phyloP scores from a whole-genome alignment of 2,113 vertebrate species.

The Eurypyga helias region DNA sequence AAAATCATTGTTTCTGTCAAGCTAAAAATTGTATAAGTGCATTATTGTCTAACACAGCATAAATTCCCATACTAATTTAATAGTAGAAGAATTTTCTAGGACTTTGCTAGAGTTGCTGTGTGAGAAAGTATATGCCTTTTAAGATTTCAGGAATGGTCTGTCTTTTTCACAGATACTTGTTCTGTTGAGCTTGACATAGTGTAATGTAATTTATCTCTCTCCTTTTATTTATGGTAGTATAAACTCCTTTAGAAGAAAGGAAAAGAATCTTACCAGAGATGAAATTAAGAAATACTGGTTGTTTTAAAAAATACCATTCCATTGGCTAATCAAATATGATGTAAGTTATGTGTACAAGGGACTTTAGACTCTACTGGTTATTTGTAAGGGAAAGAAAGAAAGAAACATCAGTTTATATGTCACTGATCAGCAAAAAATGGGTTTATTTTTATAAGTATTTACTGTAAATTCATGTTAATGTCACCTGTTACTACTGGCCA shows the following conservation, averaged over 20 bases:
- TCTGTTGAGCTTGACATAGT: constrained; percentile 16
- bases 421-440: not conserved
- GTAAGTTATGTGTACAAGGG: not conserved
- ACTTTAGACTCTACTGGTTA: not conserved
- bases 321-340: not conserved
- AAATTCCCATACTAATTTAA: constrained; percentile 55
- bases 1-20: constrained; percentile 60
- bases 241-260: not conserved
- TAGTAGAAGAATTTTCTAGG: constrained; percentile 8
- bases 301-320: not conserved
- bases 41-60: constrained; percentile 36
- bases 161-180: constrained; percentile 31
- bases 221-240: constrained; percentile 7
- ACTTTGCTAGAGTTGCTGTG: not conserved
- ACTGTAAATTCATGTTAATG: not conserved
- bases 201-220: constrained; percentile 18
- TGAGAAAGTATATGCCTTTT: not conserved
- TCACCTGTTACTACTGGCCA: not conserved
- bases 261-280: not conserved
- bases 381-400: not conserved
- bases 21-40: constrained; percentile 33
- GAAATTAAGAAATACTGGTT: not conserved
- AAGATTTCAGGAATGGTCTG: constrained; percentile 18
- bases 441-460: not conserved
- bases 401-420: not conserved